These are phyloP conservation scores for Sesia bembeciformis DNA, from an alignment of 2,888 invertebrate genomes.

Conservation along the genomic window DNA sequence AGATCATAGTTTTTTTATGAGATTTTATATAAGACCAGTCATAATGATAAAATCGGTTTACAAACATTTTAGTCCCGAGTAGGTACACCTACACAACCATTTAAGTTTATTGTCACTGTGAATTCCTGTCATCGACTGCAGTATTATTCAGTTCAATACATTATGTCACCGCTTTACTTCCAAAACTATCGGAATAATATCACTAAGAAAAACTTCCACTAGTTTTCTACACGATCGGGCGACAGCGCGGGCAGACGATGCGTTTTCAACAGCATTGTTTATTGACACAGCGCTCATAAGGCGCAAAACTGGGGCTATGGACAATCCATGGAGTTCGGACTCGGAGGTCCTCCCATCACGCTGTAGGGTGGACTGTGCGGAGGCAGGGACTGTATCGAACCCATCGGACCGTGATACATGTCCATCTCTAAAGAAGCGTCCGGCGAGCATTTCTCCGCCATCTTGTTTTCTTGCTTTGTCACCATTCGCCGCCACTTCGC, in stretches of 20 bases:
- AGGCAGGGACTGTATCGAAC: constrained; percentile 78
- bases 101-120: no score
- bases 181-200: background rate
- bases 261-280: constrained; percentile 11
- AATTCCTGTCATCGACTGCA: no score
- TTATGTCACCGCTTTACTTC: background rate
- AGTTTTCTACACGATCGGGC: background rate
- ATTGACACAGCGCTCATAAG: constrained; percentile 44
- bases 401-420: constrained; percentile 78
- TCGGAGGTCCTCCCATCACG: constrained; percentile 78
- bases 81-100: no score
- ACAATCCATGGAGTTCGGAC: constrained; percentile 83
- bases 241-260: background rate
- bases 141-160: background rate
- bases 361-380: constrained; percentile 83
- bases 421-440: constrained; percentile 78
- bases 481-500: constrained; percentile 95
- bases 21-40: no score
- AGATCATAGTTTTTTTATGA: no score
- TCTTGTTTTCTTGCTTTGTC: constrained; percentile 84
- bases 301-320: constrained; percentile 75
- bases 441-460: constrained; percentile 81
- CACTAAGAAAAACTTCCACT: background rate
- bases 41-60: no score
- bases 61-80: no score